Base-by-base conservation (phyloP, 1,140 invertebrate species). In the Nasonia vitripennis region DNA sequence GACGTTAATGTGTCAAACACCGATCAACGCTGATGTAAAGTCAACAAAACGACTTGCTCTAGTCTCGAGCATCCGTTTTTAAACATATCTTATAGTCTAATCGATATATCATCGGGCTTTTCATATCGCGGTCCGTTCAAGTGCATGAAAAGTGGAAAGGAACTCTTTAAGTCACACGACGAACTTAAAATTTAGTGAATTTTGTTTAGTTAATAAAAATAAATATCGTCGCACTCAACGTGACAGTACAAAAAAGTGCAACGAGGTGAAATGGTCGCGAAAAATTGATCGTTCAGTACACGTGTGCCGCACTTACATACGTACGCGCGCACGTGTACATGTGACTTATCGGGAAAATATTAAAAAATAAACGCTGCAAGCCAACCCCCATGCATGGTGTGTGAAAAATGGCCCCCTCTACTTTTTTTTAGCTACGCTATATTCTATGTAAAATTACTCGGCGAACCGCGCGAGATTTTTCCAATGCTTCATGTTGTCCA, bases 331-430 rank as follows among this genome's bases (percentile, higher is more conserved):
- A 48, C 70, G 78, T 67, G 51, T 80, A 85, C n/a, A 62, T n/a
- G 55, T 81, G 51, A 85, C 31, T 85, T 85, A 81, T 80, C 62
- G 73, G 71, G 55, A 67, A 51, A 75, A 75, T 7, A 80, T 75
- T 87, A 87, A 81, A 67, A 20, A 80, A 75, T 86, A 87, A 88
- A 89, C 86, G 88, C 88, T 89, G 87, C 89, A 88, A 88, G 75
- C 86, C 87, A 87, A 86, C 87, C 82, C 87, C 85, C 87, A 82
- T 89, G 89, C 89, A 90, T 90, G 89, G 88, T 90, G 89, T 89
- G 88, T 90, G 85, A 90, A 90, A 87, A 87, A 86, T 87, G 87
- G 85, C 77, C 88, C 88, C 87, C 78, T 4, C 37, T 62, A 14
- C 31, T 9, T n/a, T 73, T 82, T 85, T 81, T 86, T 70, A 81